Evolutionary conservation across 2,113 vertebrate genomes (phyloP).

Genomic region (Thunnus thynnus): DNA sequence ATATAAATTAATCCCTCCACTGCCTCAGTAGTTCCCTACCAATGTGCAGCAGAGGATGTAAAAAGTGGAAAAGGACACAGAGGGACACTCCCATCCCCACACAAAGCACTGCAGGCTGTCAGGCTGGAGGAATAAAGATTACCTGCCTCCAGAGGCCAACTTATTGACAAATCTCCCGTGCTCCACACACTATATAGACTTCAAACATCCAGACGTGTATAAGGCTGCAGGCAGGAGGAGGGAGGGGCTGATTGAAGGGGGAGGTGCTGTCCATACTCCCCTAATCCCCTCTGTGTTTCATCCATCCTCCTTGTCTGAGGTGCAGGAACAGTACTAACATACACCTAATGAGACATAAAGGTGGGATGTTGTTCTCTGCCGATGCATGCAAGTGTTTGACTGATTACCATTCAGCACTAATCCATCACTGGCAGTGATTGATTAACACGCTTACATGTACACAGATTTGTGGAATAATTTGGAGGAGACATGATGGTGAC

Average conservation of each 20-base stretch:
- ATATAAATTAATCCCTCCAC: constrained; percentile 5
- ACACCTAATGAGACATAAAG: constrained; percentile 29
- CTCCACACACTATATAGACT: constrained; percentile 40
- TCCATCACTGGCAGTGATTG: constrained; percentile 17
- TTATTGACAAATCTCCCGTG: constrained; percentile 62
- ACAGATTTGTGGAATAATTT: background rate
- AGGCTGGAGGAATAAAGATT: constrained; percentile 59
- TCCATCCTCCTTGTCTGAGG: constrained; percentile 9
- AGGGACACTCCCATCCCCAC: constrained; percentile 12
- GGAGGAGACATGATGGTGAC: background rate
- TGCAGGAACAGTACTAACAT: constrained; percentile 15
- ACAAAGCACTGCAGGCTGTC: constrained; percentile 35
- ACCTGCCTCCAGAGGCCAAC: constrained; percentile 56
- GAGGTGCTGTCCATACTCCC: background rate
- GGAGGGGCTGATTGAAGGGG: background rate
- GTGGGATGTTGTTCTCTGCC: constrained; percentile 3
- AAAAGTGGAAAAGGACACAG: constrained; percentile 21
- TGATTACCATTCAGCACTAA: constrained; percentile 27
- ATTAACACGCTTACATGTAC: background rate
- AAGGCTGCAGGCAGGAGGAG: constrained; percentile 1
- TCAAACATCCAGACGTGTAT: constrained; percentile 64
- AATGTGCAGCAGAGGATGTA: constrained; percentile 26
- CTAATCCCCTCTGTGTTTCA: background rate
- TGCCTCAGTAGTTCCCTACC: background rate
- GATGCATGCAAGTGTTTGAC: background rate